Evolutionary conservation across 2,797 vertebrate genomes (phyloP).

Genomic region (Micropoecilia bifurca): DNA sequence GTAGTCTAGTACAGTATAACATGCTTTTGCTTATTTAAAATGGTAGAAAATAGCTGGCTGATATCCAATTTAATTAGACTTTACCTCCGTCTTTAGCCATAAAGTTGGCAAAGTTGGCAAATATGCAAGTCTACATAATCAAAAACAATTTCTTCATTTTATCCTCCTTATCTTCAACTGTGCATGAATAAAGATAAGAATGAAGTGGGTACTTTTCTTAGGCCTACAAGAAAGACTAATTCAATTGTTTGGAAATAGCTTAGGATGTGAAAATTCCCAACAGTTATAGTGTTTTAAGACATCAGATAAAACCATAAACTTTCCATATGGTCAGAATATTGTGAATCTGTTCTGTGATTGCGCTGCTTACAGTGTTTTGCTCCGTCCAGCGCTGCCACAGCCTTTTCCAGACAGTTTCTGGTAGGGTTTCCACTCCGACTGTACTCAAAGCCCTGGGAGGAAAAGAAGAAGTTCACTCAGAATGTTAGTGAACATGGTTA

Average conservation of each 20-base stretch:
- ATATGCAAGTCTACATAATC: not conserved
- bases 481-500: not conserved
- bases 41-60: too few relatives aligned
- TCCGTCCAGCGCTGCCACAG: conserved; percentile 89
- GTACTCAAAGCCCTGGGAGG: conserved; percentile 89
- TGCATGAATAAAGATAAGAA: not conserved
- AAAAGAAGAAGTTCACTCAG: not conserved
- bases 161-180: not conserved
- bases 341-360: not conserved
- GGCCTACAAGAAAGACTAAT: not conserved
- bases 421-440: conserved; percentile 95
- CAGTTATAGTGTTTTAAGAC: not conserved
- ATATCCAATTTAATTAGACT: not conserved
- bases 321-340: not conserved
- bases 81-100: not conserved
- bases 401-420: conserved; percentile 90
- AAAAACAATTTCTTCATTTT: not conserved
- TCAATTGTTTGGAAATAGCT: not conserved
- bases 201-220: not conserved
- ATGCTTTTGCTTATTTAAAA: not conserved
- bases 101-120: not conserved
- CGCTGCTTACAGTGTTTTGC: conserved; percentile 89
- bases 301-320: not conserved
- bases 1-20: not conserved
- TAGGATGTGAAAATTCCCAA: not conserved